These are phyloP conservation scores for Myiozetetes cayanensis DNA, from an alignment of 2,113 vertebrate genomes.

Conservation along the genomic window DNA sequence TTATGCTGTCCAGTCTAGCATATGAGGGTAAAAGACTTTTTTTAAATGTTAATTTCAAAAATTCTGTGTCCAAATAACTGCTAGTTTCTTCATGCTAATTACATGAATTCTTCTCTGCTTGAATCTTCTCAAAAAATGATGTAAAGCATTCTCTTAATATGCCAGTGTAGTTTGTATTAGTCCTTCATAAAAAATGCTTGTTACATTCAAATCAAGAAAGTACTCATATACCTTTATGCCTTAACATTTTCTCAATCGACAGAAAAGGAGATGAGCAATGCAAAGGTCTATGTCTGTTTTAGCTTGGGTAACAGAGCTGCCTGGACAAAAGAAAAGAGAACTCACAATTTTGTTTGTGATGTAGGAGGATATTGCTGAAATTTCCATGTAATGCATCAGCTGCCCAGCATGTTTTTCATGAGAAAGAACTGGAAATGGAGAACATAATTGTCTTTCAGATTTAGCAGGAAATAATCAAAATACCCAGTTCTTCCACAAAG, in stretches of 20 bases:
- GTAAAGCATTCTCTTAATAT: background rate
- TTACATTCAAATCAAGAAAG: background rate
- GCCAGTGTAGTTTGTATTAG: rapidly evolving
- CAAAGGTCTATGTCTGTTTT: background rate
- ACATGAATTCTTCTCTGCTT: background rate
- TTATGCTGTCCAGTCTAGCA: background rate
- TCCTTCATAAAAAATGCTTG: background rate
- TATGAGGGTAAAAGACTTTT: background rate
- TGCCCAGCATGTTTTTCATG: background rate
- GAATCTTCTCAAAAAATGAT: background rate
- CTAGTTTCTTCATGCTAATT: background rate
- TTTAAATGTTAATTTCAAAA: background rate
- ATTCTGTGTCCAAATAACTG: background rate
- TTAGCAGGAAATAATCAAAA: background rate
- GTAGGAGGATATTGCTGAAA: background rate
- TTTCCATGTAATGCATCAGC: background rate
- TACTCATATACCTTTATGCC: background rate
- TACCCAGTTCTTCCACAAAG: background rate
- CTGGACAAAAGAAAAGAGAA: background rate
- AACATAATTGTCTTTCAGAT: background rate
- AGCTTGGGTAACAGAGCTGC: rapidly evolving
- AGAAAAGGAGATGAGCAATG: background rate
- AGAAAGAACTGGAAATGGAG: background rate
- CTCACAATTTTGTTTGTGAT: rapidly evolving
- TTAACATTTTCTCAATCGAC: background rate